Percentiles rank a stretch among this genome's conserved stretches.
phyloP scores from a whole-genome alignment of 2,113 vertebrate genomes.

The Lynx canadensis region DNA sequence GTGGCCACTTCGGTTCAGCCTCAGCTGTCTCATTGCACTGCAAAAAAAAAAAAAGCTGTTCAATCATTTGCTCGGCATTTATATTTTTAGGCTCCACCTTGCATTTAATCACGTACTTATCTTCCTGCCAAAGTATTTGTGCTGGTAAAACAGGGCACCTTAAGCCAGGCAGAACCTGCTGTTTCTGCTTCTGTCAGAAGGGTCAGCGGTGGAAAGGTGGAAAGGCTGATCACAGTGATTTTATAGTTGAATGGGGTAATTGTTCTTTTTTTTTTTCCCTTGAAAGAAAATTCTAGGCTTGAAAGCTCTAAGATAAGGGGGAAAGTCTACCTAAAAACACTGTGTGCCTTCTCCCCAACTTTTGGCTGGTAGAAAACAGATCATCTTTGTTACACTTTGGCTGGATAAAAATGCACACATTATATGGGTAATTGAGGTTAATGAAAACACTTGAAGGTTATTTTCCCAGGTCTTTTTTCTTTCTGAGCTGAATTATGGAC shows the following conservation, averaged over 20 bases:
- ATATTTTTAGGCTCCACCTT: conserved; percentile 36
- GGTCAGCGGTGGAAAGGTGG: not conserved
- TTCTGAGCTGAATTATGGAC: not conserved
- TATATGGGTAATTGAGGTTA: conserved; percentile 41
- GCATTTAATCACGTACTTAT: conserved; percentile 65
- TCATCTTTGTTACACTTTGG: conserved; percentile 15
- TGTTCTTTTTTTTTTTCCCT: conserved; percentile 46
- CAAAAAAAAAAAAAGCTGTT: conserved; percentile 36
- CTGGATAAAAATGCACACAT: not conserved
- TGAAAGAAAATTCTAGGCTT: conserved; percentile 29
- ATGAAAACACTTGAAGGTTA: not conserved
- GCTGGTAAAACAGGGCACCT: conserved; percentile 42
- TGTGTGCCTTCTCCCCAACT: not conserved
- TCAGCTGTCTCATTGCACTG: not conserved
- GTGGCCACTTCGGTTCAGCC: conserved; percentile 9
- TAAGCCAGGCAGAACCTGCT: conserved; percentile 51
- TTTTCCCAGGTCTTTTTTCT: conserved; percentile 24
- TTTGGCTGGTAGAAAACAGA: conserved; percentile 1
- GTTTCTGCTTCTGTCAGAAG: conserved; percentile 51
- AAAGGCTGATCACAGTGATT: conserved; percentile 28
- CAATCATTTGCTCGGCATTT: not conserved
- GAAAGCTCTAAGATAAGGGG: conserved; percentile 21
- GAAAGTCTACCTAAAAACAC: not conserved
- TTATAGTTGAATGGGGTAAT: conserved; percentile 44
- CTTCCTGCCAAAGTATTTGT: conserved; percentile 59